Evolutionary conservation across 2,888 invertebrate genomes (phyloP), one percentile per base, ranked within the genome.

Genomic region (Chymomyza caudatula): DNA sequence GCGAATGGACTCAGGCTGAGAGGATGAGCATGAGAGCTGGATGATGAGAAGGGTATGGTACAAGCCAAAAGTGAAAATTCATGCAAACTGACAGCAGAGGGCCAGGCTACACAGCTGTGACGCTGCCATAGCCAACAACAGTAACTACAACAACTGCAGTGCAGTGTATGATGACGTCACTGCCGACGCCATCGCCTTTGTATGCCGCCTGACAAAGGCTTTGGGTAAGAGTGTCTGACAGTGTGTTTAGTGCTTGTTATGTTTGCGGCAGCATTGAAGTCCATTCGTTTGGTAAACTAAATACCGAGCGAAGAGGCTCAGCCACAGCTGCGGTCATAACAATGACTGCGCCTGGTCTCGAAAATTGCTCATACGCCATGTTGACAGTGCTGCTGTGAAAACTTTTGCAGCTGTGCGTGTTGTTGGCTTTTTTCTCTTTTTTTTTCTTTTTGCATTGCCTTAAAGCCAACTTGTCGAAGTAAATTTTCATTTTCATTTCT

Each of bases 311-410:
- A n/a, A 66, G 57, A 71, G 55, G 29, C 29, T 52, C 60, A 67
- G 74, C 58, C 79, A 74, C 79, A 80, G 79, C 74, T 80, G 79
- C 59, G 73, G 47, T 11, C 29, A 11, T 37, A 37, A 37, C 29
- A 37, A 37, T 37, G 29, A 37, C 8, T 37, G 5, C 29, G 29
- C 29, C 11, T 37, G 29, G 29, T 37, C 74, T 80, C 80, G 76
- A 73, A 80, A 81, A 79, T 78, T 79, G 79, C 77, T 77, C 77
- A 78, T 74, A 77, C 76, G 69, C 71, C 71, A 68, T 63, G 71
- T 67, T 77, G 60, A 61, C 63, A 25, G 37, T 2, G 56, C 55
- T 58, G 19, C 43, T n/a, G 37, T 19, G 23, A 17, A 11, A 51
- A 5, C 29, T 25, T 54, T 54, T 47, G 47, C 47, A 19, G 47